phyloP scores from a whole-genome alignment of 2,888 invertebrate genomes.

The Dasysyrphus tricinctus region DNA sequence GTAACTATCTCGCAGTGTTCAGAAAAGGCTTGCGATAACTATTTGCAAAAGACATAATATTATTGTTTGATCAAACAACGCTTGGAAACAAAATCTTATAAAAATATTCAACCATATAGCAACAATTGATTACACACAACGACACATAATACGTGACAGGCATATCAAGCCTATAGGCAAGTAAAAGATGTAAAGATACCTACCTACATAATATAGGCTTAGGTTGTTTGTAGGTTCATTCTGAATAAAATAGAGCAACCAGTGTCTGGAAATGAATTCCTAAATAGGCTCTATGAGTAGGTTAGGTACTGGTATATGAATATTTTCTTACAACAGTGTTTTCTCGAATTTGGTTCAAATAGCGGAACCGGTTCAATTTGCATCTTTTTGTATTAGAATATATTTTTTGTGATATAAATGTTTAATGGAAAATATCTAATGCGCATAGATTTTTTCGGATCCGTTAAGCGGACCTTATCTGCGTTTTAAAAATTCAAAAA shows the following conservation, averaged over 20 bases:
- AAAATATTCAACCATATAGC: slow-evolving; percentile 24
- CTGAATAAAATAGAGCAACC: slow-evolving; percentile 55
- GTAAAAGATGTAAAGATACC: neutral
- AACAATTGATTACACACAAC: slow-evolving; percentile 48
- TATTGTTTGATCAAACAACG: slow-evolving; percentile 48
- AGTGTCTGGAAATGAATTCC: slow-evolving; percentile 60
- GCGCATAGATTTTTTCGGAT: neutral
- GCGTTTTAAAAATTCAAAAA: neutral
- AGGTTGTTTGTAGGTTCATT: slow-evolving; percentile 21
- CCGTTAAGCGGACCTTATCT: slow-evolving; percentile 1
- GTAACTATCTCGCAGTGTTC: neutral
- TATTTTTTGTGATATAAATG: neutral
- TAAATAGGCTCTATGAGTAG: slow-evolving; percentile 45
- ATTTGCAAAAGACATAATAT: slow-evolving; percentile 23
- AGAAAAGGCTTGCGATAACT: slow-evolving; percentile 24
- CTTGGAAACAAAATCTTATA: slow-evolving; percentile 39
- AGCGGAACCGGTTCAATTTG: slow-evolving; percentile 59
- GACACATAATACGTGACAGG: slow-evolving; percentile 67
- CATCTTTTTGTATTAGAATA: slow-evolving; percentile 42
- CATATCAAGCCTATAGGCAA: slow-evolving; percentile 24
- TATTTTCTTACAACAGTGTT: neutral
- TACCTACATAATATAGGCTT: slow-evolving; percentile 1
- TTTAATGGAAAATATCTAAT: neutral
- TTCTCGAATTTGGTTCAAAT: slow-evolving; percentile 48
- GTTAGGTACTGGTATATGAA: neutral